Base-by-base conservation (phyloP, 1,140 invertebrate genomes). In the Daktulosphaira vitifoliae region DNA sequence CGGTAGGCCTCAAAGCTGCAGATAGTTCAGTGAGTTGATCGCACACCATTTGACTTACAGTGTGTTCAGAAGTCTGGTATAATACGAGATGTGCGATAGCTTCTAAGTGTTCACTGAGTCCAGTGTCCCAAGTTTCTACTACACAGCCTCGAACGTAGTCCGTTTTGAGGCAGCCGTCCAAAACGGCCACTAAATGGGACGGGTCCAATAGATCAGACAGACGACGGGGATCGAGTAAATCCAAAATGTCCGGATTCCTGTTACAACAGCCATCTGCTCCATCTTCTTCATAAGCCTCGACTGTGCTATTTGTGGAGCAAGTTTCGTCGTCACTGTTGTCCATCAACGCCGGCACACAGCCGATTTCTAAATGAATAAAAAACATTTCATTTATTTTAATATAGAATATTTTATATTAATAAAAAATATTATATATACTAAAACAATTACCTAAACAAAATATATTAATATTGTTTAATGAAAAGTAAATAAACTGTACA, bases 81-180 rank as follows among this genome's bases (percentile, higher is more conserved):
- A 62, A 25, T 3, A 62, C 56, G 2, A 62, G 56, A 8, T 62
- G 56, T 4, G 56, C 56, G 42, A 62, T 46, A 16, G 56, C 56
- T 1, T 62, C 56, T 39, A 62, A 16, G 26, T 62, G 56, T 1
- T 62, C 56, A 25, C 56, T 62, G 56, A 62, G 56, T 25, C 25
- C 56, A 16, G 23, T 23, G 56, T 62, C 56, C 56, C 56, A 62
- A 39, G 56, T 62, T 13, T 62, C 56, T 1, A 62, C 42, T 25
- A 62, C 42, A 25, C 56, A 62, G 13, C 56, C 56, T 9, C 56
- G 56, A n/a, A 62, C 39, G 56, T 62, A 62, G 7, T 22, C 56
- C 4, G 56, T 20, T 3, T 2, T 2, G n/a, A 62, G 42, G 15
- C 56, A 62, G 7, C 16, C 42, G 25, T 62, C 56, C 56, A 62